Evolutionary conservation across 2,113 vertebrate genomes (phyloP).

Genomic region (Synodontis membranacea): DNA sequence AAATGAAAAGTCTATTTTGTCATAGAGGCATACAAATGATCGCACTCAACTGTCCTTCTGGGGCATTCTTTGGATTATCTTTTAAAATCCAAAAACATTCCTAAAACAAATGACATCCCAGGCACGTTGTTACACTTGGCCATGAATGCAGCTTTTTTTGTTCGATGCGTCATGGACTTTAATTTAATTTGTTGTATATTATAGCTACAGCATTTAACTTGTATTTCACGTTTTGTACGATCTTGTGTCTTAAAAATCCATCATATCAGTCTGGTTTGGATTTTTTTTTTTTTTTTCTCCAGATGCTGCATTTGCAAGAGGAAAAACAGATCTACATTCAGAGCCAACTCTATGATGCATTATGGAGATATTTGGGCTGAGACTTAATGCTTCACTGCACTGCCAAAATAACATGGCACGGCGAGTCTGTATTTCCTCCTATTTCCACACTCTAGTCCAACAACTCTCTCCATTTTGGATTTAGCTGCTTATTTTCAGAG

Average conservation of each 20-base stretch:
- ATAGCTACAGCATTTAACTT: neutral
- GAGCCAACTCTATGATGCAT: constrained; percentile 41
- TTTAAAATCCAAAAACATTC: neutral
- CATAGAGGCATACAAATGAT: neutral
- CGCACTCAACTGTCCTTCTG: neutral
- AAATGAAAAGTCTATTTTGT: neutral
- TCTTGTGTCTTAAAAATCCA: neutral
- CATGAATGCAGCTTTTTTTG: neutral
- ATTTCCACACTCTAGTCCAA: constrained; percentile 46
- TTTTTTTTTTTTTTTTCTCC: neutral
- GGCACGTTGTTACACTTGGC: neutral
- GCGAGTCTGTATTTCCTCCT: constrained; percentile 34
- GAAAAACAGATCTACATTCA: constrained; percentile 29
- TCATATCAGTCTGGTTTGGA: constrained; percentile 6
- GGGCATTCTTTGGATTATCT: neutral
- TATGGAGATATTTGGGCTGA: neutral
- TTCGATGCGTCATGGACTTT: neutral
- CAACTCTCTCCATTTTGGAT: constrained; percentile 32
- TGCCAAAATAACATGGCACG: constrained; percentile 48
- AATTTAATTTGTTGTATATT: neutral
- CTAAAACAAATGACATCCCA: neutral
- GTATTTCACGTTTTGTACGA: neutral
- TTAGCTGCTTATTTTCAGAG: constrained; percentile 23
- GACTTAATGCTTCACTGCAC: constrained; percentile 11
- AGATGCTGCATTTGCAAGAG: neutral